Base-by-base conservation (phyloP, 1,140 invertebrate genomes). In the Drosophila nannoptera region DNA sequence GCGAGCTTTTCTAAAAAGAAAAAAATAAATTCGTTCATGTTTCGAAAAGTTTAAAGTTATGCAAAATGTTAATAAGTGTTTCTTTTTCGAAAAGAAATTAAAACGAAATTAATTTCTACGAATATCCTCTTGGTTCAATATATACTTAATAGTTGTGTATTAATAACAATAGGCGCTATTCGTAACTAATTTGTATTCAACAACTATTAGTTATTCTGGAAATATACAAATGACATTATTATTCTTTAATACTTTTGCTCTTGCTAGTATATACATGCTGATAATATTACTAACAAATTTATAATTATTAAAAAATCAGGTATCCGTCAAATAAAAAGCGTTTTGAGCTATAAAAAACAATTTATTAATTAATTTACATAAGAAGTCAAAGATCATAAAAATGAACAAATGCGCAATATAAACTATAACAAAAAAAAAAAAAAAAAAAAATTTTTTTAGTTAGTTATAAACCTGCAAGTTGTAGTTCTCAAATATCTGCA, bases 1-100 rank as follows among this genome's bases (percentile, higher is more conserved):
- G 73, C 56, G 45, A 60, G 35, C 69, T 73, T 77, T 58, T 64
- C 53, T 72, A 72, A 63, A 55, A 52, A 22, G 22, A 22, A 66
- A 86, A 77, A 86, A 81, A 75, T 86, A 86, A 86, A 86, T 86
- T 86, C 81, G 81, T 71, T 86, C 74, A 80, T 75, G 36, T 68
- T 45, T 77, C 78, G 45, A 46, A 73, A 63, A 52, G 53, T 77
- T 48, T 64, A n/a, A 60, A 42, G 35, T 40, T 42, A 56, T 69
- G 42, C 61, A 69, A n/a, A 49, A 70, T 62, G 72, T 53, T 43
- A 63, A n/a, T 53, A 14, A 58, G 5, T 16, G 52, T 11, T 42
- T 5, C 63, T 5, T 58, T 59, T 70, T 52, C 46, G 16, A 16
- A 31, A 38, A 67, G 42, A 69, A 58, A 40, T 65, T 63, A 58